Percentiles rank a stretch among this genome's conserved stretches.
Evolutionary conservation across 1,140 invertebrate genomes (phyloP).

Genomic region (Linepithema humile): DNA sequence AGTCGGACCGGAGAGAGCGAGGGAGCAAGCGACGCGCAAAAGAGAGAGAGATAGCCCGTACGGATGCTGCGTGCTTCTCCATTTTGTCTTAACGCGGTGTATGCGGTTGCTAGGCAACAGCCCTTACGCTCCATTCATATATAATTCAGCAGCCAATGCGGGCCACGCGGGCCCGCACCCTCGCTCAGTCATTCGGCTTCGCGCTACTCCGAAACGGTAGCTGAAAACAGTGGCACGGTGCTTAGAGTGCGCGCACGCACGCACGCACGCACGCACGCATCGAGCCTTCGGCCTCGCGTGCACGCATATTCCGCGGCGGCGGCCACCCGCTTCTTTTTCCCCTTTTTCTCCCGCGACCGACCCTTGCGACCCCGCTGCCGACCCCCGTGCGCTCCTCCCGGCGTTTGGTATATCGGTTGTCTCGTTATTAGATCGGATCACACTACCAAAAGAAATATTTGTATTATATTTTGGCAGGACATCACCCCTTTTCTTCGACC

Average conservation of each 20-base stretch:
- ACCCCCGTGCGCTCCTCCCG: neutral
- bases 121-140: conserved; percentile 85
- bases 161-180: conserved; percentile 82
- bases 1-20: conserved; percentile 2
- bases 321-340: conserved; percentile 27
- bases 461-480: neutral
- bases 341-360: conserved; percentile 38
- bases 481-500: neutral
- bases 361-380: conserved; percentile 17
- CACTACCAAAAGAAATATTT: conserved; percentile 24
- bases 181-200: conserved; percentile 74
- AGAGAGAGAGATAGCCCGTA: conserved; percentile 41
- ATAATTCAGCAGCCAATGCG: conserved; percentile 85
- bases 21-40: conserved; percentile 27
- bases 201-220: conserved; percentile 75
- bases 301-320: conserved; percentile 63
- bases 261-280: conserved; percentile 54
- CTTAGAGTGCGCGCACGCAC: conserved; percentile 64
- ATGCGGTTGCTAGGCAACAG: conserved; percentile 84
- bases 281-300: conserved; percentile 44
- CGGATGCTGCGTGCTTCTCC: conserved; percentile 80
- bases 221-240: conserved; percentile 4
- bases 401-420: conserved; percentile 22
- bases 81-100: conserved; percentile 84
- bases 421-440: conserved; percentile 21